These are phyloP conservation scores for Sebastes fasciatus DNA, from an alignment of 2,113 vertebrate genomes.

Conservation along the genomic window DNA sequence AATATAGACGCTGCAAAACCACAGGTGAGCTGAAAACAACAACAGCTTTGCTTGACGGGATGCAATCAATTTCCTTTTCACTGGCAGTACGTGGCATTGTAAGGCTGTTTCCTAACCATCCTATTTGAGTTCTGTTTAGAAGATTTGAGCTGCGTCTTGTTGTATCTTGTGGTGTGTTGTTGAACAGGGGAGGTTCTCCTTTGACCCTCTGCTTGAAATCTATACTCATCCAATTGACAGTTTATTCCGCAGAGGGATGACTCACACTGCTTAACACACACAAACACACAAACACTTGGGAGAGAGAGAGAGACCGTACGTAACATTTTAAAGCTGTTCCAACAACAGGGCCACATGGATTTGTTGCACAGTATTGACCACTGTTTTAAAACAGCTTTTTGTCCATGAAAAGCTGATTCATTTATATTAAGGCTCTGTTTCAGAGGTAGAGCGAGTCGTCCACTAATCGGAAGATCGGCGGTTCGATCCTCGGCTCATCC, in stretches of 20 bases:
- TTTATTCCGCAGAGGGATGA: conserved; percentile 43
- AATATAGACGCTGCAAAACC: background rate
- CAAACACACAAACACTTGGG: background rate
- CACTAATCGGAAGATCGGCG: too few relatives aligned
- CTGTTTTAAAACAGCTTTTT: background rate
- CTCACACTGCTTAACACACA: conserved; percentile 36
- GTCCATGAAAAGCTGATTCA: background rate
- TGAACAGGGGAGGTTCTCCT: conserved; percentile 10
- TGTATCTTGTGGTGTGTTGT: background rate
- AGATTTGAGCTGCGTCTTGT: background rate
- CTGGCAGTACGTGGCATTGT: background rate
- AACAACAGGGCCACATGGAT: background rate
- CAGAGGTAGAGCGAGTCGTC: too few relatives aligned
- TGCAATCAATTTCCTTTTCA: conserved; percentile 3
- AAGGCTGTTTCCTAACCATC: background rate
- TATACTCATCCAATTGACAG: conserved; percentile 47
- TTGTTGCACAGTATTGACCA: conserved; percentile 12
- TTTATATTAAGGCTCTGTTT: background rate
- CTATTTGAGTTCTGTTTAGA: background rate
- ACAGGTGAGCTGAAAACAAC: conserved; percentile 10
- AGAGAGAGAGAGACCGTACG: conserved; percentile 5
- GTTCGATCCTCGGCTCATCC: too few relatives aligned
- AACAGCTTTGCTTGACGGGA: background rate
- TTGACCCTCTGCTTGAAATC: conserved; percentile 14
- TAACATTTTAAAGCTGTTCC: conserved; percentile 30